Conservation (phyloP, 2,797 vertebrate genomes). For the Lacerta agilis region DNA sequence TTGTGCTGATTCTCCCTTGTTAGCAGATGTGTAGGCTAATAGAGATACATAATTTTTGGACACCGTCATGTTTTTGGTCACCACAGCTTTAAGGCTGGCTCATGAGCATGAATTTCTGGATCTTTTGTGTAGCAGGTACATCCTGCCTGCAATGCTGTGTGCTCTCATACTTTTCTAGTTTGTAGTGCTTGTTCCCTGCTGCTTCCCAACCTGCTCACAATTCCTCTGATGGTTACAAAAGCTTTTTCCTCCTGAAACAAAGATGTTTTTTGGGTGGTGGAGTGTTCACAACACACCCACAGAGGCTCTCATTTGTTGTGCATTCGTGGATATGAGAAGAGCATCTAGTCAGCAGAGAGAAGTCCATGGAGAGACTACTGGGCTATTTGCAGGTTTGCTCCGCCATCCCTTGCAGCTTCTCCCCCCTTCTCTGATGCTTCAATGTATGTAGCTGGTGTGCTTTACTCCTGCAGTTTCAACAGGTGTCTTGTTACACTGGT, state of each 20-base stretch:
- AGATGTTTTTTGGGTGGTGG: background rate
- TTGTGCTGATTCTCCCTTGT: background rate
- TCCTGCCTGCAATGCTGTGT: background rate
- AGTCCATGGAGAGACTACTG: background rate
- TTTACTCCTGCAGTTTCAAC: background rate
- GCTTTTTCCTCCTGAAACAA: background rate
- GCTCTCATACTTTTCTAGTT: conserved; percentile 8
- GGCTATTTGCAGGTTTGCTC: background rate
- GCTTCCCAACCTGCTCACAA: conserved; percentile 14
- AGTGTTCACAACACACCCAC: background rate
- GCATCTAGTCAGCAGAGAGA: background rate
- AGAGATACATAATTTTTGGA: background rate
- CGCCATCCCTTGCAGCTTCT: background rate
- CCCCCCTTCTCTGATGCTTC: background rate
- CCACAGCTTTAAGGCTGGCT: background rate
- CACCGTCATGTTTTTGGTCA: background rate
- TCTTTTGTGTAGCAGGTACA: conserved; percentile 21
- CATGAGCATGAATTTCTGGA: conserved; percentile 2
- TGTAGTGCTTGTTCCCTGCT: conserved; percentile 7
- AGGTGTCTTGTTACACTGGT: background rate
- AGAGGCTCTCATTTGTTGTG: background rate
- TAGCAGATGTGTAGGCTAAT: background rate
- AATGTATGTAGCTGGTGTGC: background rate
- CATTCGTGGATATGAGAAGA: background rate
- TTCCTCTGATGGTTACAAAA: background rate